Evolutionary conservation across 1,140 invertebrate genomes (phyloP).

Genomic region (Diachasmimorpha longicaudata): DNA sequence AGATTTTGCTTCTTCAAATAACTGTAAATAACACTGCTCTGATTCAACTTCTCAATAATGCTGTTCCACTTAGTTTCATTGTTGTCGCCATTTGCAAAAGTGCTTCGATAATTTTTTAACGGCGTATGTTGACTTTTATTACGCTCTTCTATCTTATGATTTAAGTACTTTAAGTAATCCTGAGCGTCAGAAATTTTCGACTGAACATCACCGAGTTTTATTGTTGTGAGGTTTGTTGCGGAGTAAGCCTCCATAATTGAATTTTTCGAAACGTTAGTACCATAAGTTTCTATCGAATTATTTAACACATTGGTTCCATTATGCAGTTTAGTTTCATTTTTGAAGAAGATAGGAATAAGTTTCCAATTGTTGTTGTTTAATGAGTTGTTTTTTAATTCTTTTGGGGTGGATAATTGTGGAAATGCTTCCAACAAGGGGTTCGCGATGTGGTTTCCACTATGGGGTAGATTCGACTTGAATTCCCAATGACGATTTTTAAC

Average conservation of each 20-base stretch:
- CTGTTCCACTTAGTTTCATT: background rate
- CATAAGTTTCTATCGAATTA: background rate
- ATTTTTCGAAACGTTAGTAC: background rate
- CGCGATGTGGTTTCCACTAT: conserved; percentile 17
- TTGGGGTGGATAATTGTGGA: conserved; percentile 3
- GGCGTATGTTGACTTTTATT: background rate
- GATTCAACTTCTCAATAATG: background rate
- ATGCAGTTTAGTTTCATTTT: background rate
- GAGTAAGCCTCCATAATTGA: too few species aligned
- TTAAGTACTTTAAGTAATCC: background rate
- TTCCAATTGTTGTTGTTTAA: conserved; percentile 16
- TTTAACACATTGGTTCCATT: background rate
- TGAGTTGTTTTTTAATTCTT: background rate
- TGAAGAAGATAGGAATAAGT: background rate
- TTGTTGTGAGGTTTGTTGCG: too few species aligned
- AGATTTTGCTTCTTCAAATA: conserved; percentile 13
- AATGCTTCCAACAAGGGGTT: conserved; percentile 21
- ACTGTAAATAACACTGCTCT: background rate
- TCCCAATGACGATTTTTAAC: background rate
- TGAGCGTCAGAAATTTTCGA: background rate
- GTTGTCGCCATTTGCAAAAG: background rate
- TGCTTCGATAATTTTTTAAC: background rate
- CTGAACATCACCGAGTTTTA: background rate
- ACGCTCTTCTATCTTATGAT: background rate
- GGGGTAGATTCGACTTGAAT: background rate